Evolutionary conservation across 2,113 vertebrate species (phyloP).

Genomic region (Zosterops japonicus): DNA sequence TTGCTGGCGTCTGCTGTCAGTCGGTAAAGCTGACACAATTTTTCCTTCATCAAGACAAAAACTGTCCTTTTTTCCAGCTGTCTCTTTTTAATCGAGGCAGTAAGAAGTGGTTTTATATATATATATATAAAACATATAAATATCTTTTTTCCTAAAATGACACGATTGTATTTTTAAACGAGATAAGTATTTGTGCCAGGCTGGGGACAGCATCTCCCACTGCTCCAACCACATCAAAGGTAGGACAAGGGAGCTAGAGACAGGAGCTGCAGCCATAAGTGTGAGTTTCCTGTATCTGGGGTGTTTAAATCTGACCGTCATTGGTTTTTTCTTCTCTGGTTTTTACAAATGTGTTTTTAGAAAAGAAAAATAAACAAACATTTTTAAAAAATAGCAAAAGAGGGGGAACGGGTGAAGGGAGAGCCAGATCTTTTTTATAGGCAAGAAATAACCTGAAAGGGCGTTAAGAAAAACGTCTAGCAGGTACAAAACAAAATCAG

Average conservation of each 20-base stretch:
- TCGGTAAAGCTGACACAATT: not conserved
- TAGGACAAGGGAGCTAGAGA: conserved; percentile 32
- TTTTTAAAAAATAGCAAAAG: not conserved
- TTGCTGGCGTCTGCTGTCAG: not conserved
- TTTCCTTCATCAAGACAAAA: not conserved
- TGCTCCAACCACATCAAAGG: conserved; percentile 43
- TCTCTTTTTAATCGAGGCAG: not conserved
- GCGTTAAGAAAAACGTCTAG: not conserved
- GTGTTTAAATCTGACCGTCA: conserved; percentile 27
- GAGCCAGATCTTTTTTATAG: not conserved
- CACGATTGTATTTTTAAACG: conserved; percentile 35
- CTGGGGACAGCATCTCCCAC: conserved; percentile 53
- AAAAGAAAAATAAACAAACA: not conserved
- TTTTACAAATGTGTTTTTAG: conserved; percentile 32
- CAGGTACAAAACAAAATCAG: not conserved
- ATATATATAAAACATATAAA: not conserved
- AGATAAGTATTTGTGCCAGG: conserved; percentile 38
- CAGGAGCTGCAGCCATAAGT: conserved; percentile 22
- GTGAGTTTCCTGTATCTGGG: conserved; percentile 56
- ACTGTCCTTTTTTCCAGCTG: not conserved
- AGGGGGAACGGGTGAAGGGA: not conserved
- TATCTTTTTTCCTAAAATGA: conserved; percentile 21
- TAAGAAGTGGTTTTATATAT: not conserved
- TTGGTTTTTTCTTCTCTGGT: not conserved
- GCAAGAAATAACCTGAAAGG: conserved; percentile 10